Conservation (phyloP, 2,888 invertebrate genomes). For the Eucera pruinosa region DNA sequence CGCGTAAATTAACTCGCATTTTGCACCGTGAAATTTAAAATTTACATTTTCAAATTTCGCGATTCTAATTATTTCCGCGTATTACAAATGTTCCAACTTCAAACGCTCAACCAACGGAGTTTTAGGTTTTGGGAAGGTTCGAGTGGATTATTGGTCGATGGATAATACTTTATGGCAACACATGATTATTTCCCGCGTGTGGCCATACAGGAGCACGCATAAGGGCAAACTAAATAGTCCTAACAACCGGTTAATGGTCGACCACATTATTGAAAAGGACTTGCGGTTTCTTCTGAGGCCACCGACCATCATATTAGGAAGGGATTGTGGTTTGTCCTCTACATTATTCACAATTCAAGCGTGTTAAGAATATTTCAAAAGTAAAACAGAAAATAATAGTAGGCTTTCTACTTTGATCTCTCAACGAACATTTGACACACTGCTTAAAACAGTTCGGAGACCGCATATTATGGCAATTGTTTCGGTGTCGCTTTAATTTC, state of each 20-base stretch:
- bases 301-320: constrained; percentile 54
- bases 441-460: no score
- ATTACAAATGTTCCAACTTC: no score
- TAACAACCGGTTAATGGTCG: constrained; percentile 61
- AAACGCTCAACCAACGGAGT: no score
- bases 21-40: no score
- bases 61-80: no score
- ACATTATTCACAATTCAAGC: background rate
- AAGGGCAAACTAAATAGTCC: constrained; percentile 47
- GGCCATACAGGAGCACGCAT: background rate
- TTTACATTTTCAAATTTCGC: background rate
- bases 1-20: background rate
- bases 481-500: no score
- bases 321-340: constrained; percentile 64
- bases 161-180: background rate
- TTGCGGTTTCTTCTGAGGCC: constrained; percentile 70
- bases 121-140: no score
- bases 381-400: background rate
- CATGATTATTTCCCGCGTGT: constrained; percentile 28
- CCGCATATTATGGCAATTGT: no score
- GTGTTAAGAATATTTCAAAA: no score
- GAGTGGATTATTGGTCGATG: background rate
- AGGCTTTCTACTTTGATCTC: background rate
- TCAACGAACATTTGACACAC: background rate
- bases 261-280: constrained; percentile 66